Evolutionary conservation across 2,888 invertebrate genomes (phyloP), one percentile per base, ranked within the genome.

Genomic region (Molanna angustata): DNA sequence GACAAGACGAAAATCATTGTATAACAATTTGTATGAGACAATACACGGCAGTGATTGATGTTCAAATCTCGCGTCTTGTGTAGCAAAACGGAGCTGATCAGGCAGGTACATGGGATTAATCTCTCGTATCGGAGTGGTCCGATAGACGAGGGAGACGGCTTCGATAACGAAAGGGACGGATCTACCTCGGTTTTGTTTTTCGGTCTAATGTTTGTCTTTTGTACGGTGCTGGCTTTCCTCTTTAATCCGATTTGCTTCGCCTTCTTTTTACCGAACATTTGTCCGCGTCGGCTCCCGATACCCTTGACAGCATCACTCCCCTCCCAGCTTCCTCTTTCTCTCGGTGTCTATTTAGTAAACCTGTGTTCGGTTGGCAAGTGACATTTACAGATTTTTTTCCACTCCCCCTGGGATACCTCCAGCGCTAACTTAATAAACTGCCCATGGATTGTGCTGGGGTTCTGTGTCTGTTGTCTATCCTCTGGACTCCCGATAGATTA

Each of bases 301-400:
- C 57, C 44, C 54, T 54, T 54, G 57, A 57, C 57, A 52, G 54
- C 37, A 4, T 4, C 37, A 9, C 17, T 37, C 37, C 17, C 17
- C 17, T 3, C 18, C 14, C 17, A 16, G 7, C 37, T 16, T 33
- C 33, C 33, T 33, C 42, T 32, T 32, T 42, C 35, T 46, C 32
- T 42, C 32, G 32, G 46, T 47, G 41, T 45, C 47, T 52, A 52
- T 56, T 52, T 56, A 49, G 52, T 46, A 47, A 39, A 49, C 49
- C 52, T 42, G 19, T 40, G 57, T 52, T 52, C 42, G 54, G 54
- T 57, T 52, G 55, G 52, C 54, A 55, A 58, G 57, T 58, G 57
- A 58, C 57, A 58, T 58, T 54, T 55, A 55, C 57, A 58, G 57
- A 58, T 58, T 58, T 58, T 55, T 57, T 46, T 48, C 37, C 37